Evolutionary conservation across 2,888 invertebrate species (phyloP).

Genomic region (Lordiphosa andalusiaca): DNA sequence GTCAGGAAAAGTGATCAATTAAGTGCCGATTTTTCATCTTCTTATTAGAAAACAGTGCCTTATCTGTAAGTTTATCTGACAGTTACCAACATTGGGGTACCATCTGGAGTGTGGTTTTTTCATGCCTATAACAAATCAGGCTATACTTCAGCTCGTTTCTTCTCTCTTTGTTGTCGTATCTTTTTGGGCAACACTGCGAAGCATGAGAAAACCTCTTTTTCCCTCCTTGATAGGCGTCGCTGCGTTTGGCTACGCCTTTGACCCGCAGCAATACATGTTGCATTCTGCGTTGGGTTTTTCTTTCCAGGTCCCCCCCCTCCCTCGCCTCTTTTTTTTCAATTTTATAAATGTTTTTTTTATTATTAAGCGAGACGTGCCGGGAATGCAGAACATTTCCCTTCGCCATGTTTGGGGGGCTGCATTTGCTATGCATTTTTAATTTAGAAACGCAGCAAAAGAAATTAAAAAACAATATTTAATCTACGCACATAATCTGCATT

Average conservation of each 20-base stretch:
- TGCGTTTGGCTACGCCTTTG: constrained; percentile 13
- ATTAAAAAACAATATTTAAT: constrained; percentile 74
- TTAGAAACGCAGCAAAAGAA: constrained; percentile 42
- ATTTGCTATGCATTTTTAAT: constrained; percentile 59
- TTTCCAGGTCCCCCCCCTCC: not conserved
- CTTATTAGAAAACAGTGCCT: too few relatives aligned
- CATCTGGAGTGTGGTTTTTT: too few relatives aligned
- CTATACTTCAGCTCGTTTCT: too few relatives aligned
- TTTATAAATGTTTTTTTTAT: constrained; percentile 46
- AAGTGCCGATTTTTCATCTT: too few relatives aligned
- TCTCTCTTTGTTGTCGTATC: too few relatives aligned
- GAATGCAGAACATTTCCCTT: constrained; percentile 42
- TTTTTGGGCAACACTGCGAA: not conserved
- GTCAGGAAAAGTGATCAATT: too few relatives aligned
- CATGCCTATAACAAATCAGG: too few relatives aligned
- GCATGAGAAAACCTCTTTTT: not conserved
- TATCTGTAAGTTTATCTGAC: too few relatives aligned
- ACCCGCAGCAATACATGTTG: constrained; percentile 8
- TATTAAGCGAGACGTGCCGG: constrained; percentile 65
- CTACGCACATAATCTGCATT: constrained; percentile 74
- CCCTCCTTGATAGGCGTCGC: constrained; percentile 8
- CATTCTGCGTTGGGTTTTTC: not conserved
- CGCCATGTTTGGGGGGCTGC: constrained; percentile 47
- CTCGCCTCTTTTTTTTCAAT: constrained; percentile 42
- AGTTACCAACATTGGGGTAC: too few relatives aligned